Evolutionary conservation across 2,888 invertebrate genomes (phyloP), one percentile per base, ranked within the genome.

Genomic region (Pachliopta kotzebuea): DNA sequence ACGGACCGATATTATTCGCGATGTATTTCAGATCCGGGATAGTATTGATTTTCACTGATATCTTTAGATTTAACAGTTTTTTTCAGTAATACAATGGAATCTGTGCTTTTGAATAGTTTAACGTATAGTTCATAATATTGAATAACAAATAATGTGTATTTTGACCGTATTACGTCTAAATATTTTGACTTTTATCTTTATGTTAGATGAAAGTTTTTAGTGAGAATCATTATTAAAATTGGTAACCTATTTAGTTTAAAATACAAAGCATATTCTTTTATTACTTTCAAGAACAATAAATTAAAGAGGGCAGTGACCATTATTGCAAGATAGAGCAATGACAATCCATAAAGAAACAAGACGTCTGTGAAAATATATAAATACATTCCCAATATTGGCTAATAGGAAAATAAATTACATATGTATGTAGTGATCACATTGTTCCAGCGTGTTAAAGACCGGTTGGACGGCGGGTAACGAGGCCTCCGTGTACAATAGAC

Each of bases 401-500:
- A 57, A 67, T 62, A 65, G 65, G 66, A 76, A 83, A 82, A 86
- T 81, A 83, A 83, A 85, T 62, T 71, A 72, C 70, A 74, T 86
- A 88, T 83, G 86, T 90, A 88, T 88, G 85, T 79, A 88, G 88
- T 88, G 86, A 90, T 90, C 88, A 80, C 77, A 89, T 87, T 87
- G 90, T 90, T 81, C 77, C 75, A 82, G 75, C 85, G 89, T 88
- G 90, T 89, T 90, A 89, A 90, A 86, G 90, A 89, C 90, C 88
- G 90, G 90, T 90, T 78, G 81, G 83, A 76, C 76, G 74, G 74
- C 78, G 76, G 76, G 79, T 90, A 90, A 90, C 89, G 90, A 90
- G 89, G 85, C 76, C 82, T 84, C 84, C 84, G 90, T 88, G 90
- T 91, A 91, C 91, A 91, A 91, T 91, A 89, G 90, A 88, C 90